Evolutionary conservation across 2,113 vertebrate species (phyloP).

Genomic region (Alethe castanea): DNA sequence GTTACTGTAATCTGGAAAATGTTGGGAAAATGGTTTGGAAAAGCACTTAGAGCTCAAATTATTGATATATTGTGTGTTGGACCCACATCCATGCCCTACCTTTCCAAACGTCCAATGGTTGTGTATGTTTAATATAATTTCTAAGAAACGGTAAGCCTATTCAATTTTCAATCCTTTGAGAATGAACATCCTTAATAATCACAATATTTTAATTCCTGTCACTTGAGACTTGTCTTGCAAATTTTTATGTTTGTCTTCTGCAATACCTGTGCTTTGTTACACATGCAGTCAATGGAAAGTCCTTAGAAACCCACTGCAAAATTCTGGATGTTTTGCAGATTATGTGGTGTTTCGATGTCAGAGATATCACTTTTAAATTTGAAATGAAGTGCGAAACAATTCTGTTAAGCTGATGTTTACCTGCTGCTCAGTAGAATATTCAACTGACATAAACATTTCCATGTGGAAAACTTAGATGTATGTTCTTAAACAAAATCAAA

Average conservation of each 20-base stretch:
- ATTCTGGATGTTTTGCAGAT: not conserved
- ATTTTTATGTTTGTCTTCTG: not conserved
- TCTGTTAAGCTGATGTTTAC: not conserved
- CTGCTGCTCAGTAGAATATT: not conserved
- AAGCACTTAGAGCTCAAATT: not conserved
- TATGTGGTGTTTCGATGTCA: not conserved
- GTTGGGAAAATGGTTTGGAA: not conserved
- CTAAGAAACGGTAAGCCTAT: not conserved
- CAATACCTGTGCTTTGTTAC: not conserved
- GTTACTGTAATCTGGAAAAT: not conserved
- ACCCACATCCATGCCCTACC: not conserved
- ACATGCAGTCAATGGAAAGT: not conserved
- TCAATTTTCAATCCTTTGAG: not conserved
- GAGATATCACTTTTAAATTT: not conserved
- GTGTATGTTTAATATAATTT: not conserved
- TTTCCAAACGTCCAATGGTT: not conserved
- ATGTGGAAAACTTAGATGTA: not conserved
- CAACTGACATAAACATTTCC: not conserved
- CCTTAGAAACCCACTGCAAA: not conserved
- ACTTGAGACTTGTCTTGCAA: not conserved
- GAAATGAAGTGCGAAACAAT: not conserved
- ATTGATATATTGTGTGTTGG: not conserved
- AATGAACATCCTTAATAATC: not conserved
- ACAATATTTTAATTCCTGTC: not conserved
- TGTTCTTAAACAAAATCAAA: not conserved